phyloP scores from a whole-genome alignment of 2,113 vertebrate genomes.

The Paradoxurus hermaphroditus region DNA sequence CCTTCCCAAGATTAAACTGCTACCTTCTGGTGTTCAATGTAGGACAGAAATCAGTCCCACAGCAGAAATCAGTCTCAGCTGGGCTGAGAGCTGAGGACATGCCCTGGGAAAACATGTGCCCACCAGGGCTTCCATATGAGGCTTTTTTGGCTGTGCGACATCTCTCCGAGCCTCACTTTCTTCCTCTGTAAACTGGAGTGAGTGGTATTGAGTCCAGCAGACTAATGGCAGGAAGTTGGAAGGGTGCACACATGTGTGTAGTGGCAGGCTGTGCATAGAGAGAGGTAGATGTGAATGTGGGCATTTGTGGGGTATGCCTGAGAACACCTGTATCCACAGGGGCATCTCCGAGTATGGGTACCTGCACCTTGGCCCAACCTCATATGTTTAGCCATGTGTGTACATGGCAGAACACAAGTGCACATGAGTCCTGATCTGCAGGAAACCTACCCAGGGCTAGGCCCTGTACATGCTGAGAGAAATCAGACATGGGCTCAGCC shows the following conservation, averaged over 20 bases:
- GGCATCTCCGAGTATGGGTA: not conserved
- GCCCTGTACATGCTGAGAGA: not conserved
- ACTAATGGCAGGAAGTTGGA: not conserved
- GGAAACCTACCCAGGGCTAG: not conserved
- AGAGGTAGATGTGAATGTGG: not conserved
- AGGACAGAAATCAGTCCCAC: not conserved
- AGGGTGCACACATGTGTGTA: fast-evolving
- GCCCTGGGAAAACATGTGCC: not conserved
- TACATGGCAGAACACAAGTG: not conserved
- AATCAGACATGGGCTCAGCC: not conserved
- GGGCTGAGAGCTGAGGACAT: not conserved
- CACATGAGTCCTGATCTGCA: not conserved
- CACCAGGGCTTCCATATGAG: not conserved
- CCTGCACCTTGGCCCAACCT: not conserved
- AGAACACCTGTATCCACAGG: not conserved
- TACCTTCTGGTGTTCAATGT: not conserved
- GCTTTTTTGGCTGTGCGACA: not conserved
- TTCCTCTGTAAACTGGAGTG: not conserved
- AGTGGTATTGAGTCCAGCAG: not conserved
- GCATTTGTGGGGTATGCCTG: not conserved
- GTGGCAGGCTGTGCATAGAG: not conserved
- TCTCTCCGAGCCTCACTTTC: not conserved
- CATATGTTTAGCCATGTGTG: not conserved
- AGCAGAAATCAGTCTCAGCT: not conserved
- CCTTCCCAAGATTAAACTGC: conserved; percentile 3